A percentile compares a stretch with the other conserved stretches of the same genome.
Conservation (phyloP, 2,888 invertebrate species). For the Eupithecia inturbata region DNA sequence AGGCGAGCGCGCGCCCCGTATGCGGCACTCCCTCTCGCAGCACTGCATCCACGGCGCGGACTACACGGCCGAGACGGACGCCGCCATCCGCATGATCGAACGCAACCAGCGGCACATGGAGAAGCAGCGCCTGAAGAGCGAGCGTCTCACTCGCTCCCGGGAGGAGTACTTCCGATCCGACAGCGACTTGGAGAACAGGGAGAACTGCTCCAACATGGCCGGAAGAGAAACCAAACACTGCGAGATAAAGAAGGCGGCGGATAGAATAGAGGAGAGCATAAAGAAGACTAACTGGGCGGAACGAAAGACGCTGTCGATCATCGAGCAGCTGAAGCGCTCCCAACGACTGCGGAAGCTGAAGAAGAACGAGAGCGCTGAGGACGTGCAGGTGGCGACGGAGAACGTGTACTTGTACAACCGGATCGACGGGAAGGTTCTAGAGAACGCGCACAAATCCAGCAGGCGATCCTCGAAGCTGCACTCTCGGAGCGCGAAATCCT, state of each 20-base stretch:
- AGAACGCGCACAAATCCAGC: constrained; percentile 82
- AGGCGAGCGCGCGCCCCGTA: constrained; percentile 68
- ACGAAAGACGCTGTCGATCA: constrained; percentile 76
- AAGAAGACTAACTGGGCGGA: constrained; percentile 82
- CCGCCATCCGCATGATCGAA: constrained; percentile 83
- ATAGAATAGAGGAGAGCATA: constrained; percentile 76
- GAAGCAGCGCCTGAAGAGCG: constrained; percentile 80
- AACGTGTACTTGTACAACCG: constrained; percentile 74
- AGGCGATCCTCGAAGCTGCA: constrained; percentile 76
- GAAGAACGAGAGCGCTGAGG: constrained; percentile 77
- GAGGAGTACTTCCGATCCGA: constrained; percentile 76
- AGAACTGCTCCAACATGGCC: constrained; percentile 54
- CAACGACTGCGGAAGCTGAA: constrained; percentile 73
- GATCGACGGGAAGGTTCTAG: constrained; percentile 81
- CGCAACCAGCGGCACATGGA: constrained; percentile 85
- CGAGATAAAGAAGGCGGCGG: constrained; percentile 73
- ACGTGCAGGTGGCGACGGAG: constrained; percentile 78
- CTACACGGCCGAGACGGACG: constrained; percentile 85
- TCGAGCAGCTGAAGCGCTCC: constrained; percentile 76
- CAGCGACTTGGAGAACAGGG: constrained; percentile 69
- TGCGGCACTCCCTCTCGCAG: constrained; percentile 77
- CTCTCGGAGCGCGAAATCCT: constrained; percentile 87
- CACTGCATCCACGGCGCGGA: constrained; percentile 79
- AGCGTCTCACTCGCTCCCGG: constrained; percentile 69
- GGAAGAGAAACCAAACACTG: constrained; percentile 60